Evolutionary conservation across 2,113 vertebrate genomes (phyloP).

Genomic region (Mastomys natalensis): DNA sequence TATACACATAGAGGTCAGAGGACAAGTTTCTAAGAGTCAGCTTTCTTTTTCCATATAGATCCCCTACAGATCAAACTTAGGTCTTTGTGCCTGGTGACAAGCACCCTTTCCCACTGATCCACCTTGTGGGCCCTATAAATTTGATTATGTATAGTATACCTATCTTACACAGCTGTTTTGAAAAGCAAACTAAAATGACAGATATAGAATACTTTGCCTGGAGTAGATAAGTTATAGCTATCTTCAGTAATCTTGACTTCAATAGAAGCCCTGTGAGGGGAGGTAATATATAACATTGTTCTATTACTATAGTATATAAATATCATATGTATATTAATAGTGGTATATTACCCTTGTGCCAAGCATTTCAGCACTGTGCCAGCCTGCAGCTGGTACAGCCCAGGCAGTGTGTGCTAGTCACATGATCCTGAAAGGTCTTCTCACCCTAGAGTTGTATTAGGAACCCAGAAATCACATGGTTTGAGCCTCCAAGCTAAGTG

Average conservation of each 20-base stretch:
- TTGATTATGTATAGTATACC: neutral
- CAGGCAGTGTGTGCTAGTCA: neutral
- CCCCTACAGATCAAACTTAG: neutral
- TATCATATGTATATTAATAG: neutral
- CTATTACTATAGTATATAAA: neutral
- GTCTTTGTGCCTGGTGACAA: neutral
- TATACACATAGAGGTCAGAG: neutral
- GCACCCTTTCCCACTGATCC: neutral
- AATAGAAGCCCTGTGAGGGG: neutral
- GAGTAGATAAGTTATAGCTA: neutral
- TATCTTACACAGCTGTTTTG: neutral
- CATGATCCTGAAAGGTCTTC: neutral
- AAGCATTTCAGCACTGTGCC: neutral
- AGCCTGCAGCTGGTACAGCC: neutral
- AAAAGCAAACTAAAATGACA: conserved; percentile 6
- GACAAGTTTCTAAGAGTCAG: neutral
- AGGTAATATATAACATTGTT: neutral
- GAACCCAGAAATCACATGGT: neutral
- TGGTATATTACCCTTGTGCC: neutral
- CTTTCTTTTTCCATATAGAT: neutral
- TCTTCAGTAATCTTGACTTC: neutral
- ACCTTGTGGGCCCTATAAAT: neutral
- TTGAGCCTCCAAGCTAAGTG: neutral
- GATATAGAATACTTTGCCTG: neutral
- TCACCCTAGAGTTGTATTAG: neutral